Evolutionary conservation across 2,113 vertebrate species (phyloP).

Genomic region (Rhizomys pruinosus): DNA sequence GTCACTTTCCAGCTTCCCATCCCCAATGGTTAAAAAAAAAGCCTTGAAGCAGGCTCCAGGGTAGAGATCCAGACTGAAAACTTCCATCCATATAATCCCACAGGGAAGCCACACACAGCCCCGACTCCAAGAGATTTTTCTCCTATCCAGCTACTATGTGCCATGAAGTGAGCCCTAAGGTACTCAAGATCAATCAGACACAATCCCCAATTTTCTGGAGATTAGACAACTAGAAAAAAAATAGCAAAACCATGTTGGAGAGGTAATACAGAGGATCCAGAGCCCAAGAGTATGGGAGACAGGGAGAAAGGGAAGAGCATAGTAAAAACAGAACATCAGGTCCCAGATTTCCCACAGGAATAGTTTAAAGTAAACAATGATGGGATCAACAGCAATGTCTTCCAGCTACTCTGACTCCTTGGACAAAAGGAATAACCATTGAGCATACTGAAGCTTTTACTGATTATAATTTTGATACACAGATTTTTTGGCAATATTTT

Average conservation of each 20-base stretch:
- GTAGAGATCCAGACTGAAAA: no score
- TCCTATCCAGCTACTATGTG: neutral
- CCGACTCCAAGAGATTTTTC: neutral
- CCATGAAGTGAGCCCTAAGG: neutral
- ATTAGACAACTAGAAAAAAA: neutral
- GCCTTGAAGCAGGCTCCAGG: neutral
- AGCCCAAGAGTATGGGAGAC: neutral
- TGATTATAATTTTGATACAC: neutral
- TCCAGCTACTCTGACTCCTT: neutral
- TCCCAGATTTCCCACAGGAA: neutral
- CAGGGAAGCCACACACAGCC: neutral
- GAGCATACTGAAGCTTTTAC: neutral
- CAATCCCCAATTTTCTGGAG: neutral
- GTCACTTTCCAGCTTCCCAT: neutral
- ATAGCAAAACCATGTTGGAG: neutral
- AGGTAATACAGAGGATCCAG: neutral
- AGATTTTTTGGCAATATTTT: conserved; percentile 20
- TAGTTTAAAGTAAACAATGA: neutral
- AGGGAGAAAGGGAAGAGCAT: neutral
- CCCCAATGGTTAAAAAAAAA: neutral
- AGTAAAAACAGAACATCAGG: neutral
- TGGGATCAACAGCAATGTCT: neutral
- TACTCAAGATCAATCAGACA: neutral
- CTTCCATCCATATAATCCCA: neutral
- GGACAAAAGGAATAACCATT: neutral